phyloP scores from a whole-genome alignment of 2,888 invertebrate species.

The Scaeva pyrastri region DNA sequence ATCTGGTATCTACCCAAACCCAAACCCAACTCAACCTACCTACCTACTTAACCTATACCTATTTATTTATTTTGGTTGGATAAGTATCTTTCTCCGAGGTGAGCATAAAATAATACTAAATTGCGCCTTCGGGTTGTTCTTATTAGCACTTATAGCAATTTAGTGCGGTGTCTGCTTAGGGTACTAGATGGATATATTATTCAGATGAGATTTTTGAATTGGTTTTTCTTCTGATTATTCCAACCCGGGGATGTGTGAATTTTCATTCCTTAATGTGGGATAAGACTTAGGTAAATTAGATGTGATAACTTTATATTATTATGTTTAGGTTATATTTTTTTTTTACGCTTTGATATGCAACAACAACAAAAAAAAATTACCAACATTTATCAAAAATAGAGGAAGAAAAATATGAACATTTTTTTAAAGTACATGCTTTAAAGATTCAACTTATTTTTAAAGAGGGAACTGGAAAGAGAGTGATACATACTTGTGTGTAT shows the following conservation, averaged over 20 bases:
- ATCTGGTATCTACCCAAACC: too few species aligned
- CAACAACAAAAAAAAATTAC: too few species aligned
- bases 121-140: constrained; percentile 59
- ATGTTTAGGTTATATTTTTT: too few species aligned
- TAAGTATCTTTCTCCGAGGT: constrained; percentile 61
- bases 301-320: neutral
- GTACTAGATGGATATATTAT: constrained; percentile 43
- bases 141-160: constrained; percentile 70
- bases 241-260: constrained; percentile 14
- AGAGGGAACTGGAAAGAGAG: too few species aligned
- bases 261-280: neutral
- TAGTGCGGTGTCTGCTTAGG: constrained; percentile 43
- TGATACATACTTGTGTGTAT: too few species aligned
- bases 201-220: constrained; percentile 64
- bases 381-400: too few species aligned
- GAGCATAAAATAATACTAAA: constrained; percentile 58
- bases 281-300: constrained; percentile 3
- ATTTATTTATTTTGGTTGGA: constrained; percentile 35
- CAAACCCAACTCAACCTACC: neutral
- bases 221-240: constrained; percentile 23
- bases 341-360: too few species aligned
- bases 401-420: too few species aligned
- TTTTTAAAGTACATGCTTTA: too few species aligned
- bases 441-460: too few species aligned
- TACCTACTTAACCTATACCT: neutral